Evolutionary conservation across 2,888 invertebrate genomes (phyloP).

Genomic region (Dolomedes plantarius): DNA sequence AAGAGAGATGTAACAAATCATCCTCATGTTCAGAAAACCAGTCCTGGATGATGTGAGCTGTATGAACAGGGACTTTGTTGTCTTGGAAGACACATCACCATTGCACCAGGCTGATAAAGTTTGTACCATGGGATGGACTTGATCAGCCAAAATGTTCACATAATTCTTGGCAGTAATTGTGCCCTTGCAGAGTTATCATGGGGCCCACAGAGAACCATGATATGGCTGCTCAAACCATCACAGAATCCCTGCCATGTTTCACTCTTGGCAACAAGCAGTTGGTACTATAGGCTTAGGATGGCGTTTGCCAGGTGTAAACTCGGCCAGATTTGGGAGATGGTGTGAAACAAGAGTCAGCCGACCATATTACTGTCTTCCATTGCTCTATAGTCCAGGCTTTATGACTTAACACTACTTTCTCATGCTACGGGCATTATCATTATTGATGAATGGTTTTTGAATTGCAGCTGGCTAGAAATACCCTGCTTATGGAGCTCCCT

Average conservation of each 20-base stretch:
- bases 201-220: neutral
- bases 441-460: too few species aligned
- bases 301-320: too few species aligned
- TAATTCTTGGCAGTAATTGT: conserved; percentile 17
- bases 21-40: conserved; percentile 28
- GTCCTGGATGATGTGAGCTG: conserved; percentile 20
- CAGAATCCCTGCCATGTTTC: neutral
- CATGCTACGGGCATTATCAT: too few species aligned
- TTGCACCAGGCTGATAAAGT: conserved; percentile 33
- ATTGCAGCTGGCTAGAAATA: too few species aligned
- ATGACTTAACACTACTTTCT: too few species aligned
- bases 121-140: conserved; percentile 8
- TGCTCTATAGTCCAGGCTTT: too few species aligned
- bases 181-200: too few species aligned
- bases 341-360: too few species aligned
- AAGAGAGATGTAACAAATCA: conserved; percentile 18
- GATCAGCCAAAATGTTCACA: conserved; percentile 16
- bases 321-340: too few species aligned
- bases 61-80: conserved; percentile 17
- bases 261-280: conserved; percentile 5
- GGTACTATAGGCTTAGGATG: conserved; percentile 4
- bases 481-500: too few species aligned
- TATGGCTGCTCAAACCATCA: neutral
- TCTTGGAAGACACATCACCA: conserved; percentile 33
- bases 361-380: too few species aligned